Conservation (phyloP, 2,113 vertebrate genomes). For the Empidonax traillii region DNA sequence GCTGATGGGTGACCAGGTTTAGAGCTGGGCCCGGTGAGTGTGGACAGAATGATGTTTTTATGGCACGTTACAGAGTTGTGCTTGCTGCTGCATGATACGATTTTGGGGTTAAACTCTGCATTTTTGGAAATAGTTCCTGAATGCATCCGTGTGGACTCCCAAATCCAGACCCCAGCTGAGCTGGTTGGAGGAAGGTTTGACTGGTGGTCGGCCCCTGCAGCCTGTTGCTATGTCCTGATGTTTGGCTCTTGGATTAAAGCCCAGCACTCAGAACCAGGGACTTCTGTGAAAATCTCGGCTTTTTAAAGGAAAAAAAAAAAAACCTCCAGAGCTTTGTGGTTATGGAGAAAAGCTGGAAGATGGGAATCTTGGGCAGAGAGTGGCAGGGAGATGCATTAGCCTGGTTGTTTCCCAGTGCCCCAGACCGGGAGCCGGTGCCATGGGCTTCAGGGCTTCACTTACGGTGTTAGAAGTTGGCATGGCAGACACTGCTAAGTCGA, state of each 20-base stretch:
- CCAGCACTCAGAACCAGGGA: not conserved
- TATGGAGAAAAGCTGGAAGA: not conserved
- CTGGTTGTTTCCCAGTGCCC: not conserved
- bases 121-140: not conserved
- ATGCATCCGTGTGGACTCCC: not conserved
- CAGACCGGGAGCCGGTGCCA: not conserved
- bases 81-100: accelerated
- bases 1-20: not conserved
- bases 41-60: not conserved
- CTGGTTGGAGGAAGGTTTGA: not conserved
- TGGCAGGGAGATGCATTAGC: not conserved
- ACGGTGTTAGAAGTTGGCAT: not conserved
- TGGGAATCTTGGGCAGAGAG: not conserved
- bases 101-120: not conserved
- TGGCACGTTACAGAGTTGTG: not conserved
- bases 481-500: not conserved
- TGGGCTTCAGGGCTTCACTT: not conserved
- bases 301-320: not conserved
- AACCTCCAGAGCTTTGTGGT: not conserved
- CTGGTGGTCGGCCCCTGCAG: not conserved
- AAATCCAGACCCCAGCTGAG: not conserved
- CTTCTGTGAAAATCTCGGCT: not conserved
- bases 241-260: not conserved
- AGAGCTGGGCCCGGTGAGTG: not conserved
- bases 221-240: not conserved